Evolutionary conservation across 2,113 vertebrate genomes (phyloP).

Genomic region (Rhinolophus sinicus): DNA sequence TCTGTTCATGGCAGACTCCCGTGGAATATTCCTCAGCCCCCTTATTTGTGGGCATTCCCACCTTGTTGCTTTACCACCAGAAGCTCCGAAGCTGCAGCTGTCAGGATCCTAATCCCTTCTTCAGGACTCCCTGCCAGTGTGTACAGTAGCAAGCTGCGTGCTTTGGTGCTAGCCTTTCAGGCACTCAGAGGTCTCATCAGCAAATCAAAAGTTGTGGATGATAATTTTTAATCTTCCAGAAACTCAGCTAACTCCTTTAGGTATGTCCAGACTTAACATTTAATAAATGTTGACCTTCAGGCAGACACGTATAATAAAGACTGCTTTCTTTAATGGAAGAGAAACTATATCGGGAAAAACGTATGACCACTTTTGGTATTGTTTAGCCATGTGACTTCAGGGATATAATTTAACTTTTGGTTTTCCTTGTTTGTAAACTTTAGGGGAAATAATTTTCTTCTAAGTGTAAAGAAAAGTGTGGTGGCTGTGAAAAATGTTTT

Average conservation of each 20-base stretch:
- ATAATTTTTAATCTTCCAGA: neutral
- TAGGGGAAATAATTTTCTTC: conserved; percentile 9
- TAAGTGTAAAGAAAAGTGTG: neutral
- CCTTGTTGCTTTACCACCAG: neutral
- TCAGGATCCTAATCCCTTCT: conserved; percentile 50
- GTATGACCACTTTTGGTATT: neutral
- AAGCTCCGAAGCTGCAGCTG: conserved; percentile 77
- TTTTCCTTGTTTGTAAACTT: neutral
- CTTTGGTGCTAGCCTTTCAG: neutral
- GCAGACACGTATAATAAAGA: neutral
- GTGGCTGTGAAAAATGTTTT: neutral
- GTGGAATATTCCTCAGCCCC: neutral
- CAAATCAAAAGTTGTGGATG: neutral
- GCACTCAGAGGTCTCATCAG: conserved; percentile 1
- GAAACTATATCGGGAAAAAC: neutral
- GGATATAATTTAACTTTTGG: neutral
- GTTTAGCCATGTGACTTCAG: neutral
- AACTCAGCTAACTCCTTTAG: conserved; percentile 51
- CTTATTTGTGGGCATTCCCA: neutral
- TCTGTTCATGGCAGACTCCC: neutral
- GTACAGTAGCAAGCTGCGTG: neutral
- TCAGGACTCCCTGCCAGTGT: conserved; percentile 23
- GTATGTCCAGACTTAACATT: conserved; percentile 39
- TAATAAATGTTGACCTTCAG: neutral
- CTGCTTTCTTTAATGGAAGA: neutral